A percentile compares a stretch with the other conserved stretches of the same genome.
These are phyloP conservation scores for Aldabrachelys gigantea DNA, from an alignment of 2,113 vertebrate genomes.

Conservation along the genomic window DNA sequence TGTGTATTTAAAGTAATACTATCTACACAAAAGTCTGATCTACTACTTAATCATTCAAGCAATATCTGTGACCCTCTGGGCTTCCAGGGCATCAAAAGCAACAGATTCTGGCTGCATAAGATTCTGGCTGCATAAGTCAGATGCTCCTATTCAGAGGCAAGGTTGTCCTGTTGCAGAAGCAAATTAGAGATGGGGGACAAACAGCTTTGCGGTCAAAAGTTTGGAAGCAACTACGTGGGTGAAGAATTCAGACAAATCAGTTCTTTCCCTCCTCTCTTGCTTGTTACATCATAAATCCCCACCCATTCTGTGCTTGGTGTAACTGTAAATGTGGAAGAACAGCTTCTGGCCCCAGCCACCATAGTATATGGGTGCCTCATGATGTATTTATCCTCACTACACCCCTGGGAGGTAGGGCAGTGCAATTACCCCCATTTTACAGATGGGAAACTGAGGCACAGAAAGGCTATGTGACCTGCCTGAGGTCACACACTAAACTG, in stretches of 20 bases:
- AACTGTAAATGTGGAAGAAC: not conserved
- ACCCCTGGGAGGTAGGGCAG: not conserved
- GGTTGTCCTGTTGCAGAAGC: not conserved
- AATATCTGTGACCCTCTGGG: not conserved
- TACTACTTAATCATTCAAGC: not conserved
- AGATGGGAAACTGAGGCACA: too few species aligned
- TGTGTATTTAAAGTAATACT: constrained; percentile 9
- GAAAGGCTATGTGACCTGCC: not conserved
- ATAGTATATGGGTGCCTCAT: not conserved
- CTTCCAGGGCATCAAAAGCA: not conserved
- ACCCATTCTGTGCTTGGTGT: not conserved
- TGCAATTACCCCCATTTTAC: not conserved
- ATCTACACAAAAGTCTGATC: not conserved
- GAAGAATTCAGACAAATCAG: not conserved
- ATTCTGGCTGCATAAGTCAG: not conserved
- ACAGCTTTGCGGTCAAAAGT: not conserved
- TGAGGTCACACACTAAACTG: not conserved
- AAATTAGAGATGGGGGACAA: not conserved
- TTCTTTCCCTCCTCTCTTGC: not conserved
- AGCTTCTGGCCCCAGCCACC: not conserved
- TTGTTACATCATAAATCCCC: not conserved
- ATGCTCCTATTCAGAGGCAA: not conserved
- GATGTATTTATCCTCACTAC: not conserved
- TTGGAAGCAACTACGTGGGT: not conserved
- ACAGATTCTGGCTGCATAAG: not conserved